phyloP scores from a whole-genome alignment of 2,797 vertebrate species.

The Leptatherina wallacei region DNA sequence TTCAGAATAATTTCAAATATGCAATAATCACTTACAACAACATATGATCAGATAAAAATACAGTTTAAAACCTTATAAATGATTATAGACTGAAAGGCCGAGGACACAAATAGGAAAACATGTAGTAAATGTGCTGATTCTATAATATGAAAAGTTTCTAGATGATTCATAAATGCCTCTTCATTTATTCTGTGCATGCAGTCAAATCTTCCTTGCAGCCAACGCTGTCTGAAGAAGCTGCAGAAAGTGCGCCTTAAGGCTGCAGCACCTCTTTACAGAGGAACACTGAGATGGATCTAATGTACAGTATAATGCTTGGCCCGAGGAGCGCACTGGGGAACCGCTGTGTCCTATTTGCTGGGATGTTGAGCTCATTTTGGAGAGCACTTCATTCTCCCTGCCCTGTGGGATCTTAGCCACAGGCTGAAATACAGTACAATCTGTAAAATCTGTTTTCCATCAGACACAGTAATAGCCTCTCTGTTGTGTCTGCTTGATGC shows the following conservation, averaged over 20 bases:
- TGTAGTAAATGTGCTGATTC: neutral
- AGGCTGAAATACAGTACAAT: constrained; percentile 45
- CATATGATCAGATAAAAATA: neutral
- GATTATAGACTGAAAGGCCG: neutral
- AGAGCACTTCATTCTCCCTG: constrained; percentile 46
- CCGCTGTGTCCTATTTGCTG: constrained; percentile 53
- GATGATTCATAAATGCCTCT: neutral
- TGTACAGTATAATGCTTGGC: constrained; percentile 60
- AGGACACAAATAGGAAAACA: neutral
- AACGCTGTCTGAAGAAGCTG: neutral
- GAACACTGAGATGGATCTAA: constrained; percentile 34
- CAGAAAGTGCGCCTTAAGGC: neutral
- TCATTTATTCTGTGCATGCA: neutral
- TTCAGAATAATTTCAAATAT: neutral
- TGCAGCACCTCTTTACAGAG: constrained; percentile 15
- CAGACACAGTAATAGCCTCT: constrained; percentile 47
- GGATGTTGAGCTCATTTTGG: constrained; percentile 51
- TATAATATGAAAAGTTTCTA: neutral
- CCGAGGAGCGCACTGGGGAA: constrained; percentile 35
- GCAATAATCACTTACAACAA: neutral
- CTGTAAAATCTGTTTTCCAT: constrained; percentile 44
- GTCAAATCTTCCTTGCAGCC: neutral
- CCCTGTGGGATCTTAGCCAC: constrained; percentile 56
- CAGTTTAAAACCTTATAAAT: constrained; percentile 4
- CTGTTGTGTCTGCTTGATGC: constrained; percentile 31